Base-by-base conservation (phyloP, 2,888 invertebrate genomes). In the Epinotia demarniana region DNA sequence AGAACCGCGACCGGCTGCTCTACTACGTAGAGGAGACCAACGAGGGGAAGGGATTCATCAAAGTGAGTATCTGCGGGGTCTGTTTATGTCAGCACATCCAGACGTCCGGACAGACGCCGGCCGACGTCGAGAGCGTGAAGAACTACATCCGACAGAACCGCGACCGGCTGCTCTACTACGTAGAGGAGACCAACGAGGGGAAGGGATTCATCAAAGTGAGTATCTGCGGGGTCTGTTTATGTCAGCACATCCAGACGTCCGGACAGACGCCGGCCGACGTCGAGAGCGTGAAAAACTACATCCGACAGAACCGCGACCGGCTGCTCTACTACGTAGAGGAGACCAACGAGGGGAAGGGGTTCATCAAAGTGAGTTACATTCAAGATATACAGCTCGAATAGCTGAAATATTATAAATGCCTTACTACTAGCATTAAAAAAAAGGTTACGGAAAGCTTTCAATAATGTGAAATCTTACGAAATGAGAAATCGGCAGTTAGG, bases 31-130 rank as follows among this genome's bases (percentile, higher is more conserved):
- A 97, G 83, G 99, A 99, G 87, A 97, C 97, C 0, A 98, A 98
- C 85, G 97, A 97, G 16, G 98, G 98, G 1, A 97, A 97, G 79
- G 98, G 98, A 0, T 98, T 97, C 82, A 99, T 99, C 73, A 99
- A 99, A 89, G 94, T 93, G 75, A 70, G 77, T 73, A n/a, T 33
- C 58, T 1, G 1, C 5, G 16, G 13, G 16, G 5, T 49, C 5
- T 13, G 5, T 16, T 16, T 49, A 9, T 39, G 39, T 39, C 39
- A 39, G 39, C 39, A 39, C 39, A 39, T 39, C 33, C 6, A 0
- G 9, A 86, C 90, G 12, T 90, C 92, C 0, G 90, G 90, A 0
- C 87, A 85, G 78, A 87, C 90, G 57, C 86, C 87, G 23, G 66
- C 78, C 27, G 81, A 81, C 18, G 77, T 80, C 8, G 76, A 86